These are phyloP conservation scores for Manduca sexta DNA, from an alignment of 1,140 invertebrate species.

Conservation along the genomic window DNA sequence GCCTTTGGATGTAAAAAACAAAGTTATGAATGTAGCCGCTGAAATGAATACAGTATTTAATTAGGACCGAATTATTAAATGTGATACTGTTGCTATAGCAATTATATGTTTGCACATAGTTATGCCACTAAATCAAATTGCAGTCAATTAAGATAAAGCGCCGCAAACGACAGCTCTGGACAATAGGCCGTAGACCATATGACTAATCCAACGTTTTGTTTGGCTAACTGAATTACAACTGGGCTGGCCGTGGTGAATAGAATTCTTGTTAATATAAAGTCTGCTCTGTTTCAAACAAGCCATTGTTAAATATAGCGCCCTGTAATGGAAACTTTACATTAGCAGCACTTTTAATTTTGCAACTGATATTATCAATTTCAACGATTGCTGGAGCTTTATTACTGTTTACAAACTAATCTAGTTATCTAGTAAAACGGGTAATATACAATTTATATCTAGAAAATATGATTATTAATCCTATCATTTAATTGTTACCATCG, in stretches of 20 bases:
- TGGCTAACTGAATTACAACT: slow-evolving; percentile 54
- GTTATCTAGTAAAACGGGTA: too few species aligned
- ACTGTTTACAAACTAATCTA: too few species aligned
- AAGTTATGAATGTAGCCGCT: slow-evolving; percentile 18
- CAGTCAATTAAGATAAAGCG: slow-evolving; percentile 71
- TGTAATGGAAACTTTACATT: neutral
- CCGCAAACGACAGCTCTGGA: slow-evolving; percentile 52
- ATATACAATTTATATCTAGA: too few species aligned
- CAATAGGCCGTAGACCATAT: slow-evolving; percentile 59
- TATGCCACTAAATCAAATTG: slow-evolving; percentile 64
- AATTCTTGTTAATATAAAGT: slow-evolving; percentile 43
- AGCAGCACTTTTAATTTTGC: too few species aligned
- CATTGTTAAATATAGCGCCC: neutral
- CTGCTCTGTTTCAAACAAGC: neutral
- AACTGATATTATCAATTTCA: too few species aligned
- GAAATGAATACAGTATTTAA: slow-evolving; percentile 1
- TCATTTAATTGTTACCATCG: too few species aligned
- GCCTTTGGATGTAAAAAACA: slow-evolving; percentile 18
- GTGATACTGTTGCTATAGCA: neutral
- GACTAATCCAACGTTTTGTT: slow-evolving; percentile 64
- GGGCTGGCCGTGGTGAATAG: slow-evolving; percentile 32
- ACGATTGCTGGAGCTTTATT: too few species aligned
- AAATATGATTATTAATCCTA: too few species aligned
- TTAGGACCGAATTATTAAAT: neutral
- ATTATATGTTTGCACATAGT: slow-evolving; percentile 22